A percentile compares a stretch with the other conserved stretches of the same genome.
phyloP scores from a whole-genome alignment of 2,797 vertebrate species.

The Etheostoma nigrum region DNA sequence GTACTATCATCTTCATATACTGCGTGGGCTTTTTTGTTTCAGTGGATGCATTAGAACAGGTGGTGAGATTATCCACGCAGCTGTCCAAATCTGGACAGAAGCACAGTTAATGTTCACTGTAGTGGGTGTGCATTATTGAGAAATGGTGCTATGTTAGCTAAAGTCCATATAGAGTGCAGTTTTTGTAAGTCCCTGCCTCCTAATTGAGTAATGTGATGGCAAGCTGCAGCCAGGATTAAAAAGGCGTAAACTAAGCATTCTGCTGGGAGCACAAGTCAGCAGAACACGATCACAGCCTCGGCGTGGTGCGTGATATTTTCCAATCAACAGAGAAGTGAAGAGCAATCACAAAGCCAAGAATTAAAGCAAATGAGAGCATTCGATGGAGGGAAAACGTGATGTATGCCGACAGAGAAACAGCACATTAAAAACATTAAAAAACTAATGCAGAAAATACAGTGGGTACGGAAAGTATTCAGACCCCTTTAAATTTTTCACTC shows the following conservation, averaged over 20 bases:
- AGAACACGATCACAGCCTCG: constrained; percentile 16
- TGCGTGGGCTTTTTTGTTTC: constrained; percentile 6
- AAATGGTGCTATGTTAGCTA: neutral
- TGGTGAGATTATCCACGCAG: constrained; percentile 35
- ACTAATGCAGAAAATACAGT: constrained; percentile 26
- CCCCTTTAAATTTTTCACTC: too few species aligned
- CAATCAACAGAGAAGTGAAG: constrained; percentile 11
- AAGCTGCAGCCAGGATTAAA: neutral
- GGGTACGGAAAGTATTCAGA: too few species aligned
- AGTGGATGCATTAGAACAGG: constrained; percentile 15
- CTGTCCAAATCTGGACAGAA: constrained; percentile 22
- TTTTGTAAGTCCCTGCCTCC: neutral
- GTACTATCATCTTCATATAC: constrained; percentile 27
- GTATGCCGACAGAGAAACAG: constrained; percentile 14
- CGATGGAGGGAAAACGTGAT: neutral
- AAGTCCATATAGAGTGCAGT: neutral
- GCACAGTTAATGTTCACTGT: neutral
- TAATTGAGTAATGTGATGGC: constrained; percentile 8
- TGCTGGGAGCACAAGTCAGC: constrained; percentile 26
- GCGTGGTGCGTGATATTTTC: constrained; percentile 6
- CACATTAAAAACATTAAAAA: constrained; percentile 29
- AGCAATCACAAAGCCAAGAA: neutral
- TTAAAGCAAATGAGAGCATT: neutral
- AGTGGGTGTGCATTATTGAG: constrained; percentile 1
- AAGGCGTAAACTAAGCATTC: neutral